These are phyloP conservation scores for Venustaconcha ellipsiformis DNA, from an alignment of 1,140 invertebrate species.

Conservation along the genomic window DNA sequence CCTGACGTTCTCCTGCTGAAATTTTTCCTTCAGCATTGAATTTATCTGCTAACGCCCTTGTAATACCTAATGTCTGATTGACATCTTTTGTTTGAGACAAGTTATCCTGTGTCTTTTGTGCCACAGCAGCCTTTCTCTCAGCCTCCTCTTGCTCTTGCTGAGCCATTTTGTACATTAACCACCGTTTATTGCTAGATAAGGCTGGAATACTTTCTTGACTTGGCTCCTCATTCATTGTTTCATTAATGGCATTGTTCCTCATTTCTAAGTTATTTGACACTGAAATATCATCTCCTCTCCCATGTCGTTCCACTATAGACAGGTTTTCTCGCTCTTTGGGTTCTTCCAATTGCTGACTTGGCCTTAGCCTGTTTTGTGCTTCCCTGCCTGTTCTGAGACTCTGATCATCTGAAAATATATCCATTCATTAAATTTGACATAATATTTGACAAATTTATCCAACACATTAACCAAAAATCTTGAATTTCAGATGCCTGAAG, in stretches of 20 bases:
- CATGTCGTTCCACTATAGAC: constrained; percentile 33
- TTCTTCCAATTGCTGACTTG: not conserved
- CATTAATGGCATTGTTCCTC: constrained; percentile 47
- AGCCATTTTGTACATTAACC: constrained; percentile 73
- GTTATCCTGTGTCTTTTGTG: constrained; percentile 4
- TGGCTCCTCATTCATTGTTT: constrained; percentile 24
- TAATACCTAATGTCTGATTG: constrained; percentile 10
- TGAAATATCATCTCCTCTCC: constrained; percentile 12
- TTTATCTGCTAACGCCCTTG: constrained; percentile 14
- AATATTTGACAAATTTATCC: too few species aligned
- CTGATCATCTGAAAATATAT: constrained; percentile 20
- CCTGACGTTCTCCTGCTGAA: constrained; percentile 71
- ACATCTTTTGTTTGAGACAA: constrained; percentile 25
- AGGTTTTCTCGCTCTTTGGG: constrained; percentile 49
- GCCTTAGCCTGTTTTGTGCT: constrained; percentile 16
- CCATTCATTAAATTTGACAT: not conserved
- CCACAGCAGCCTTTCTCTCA: too few species aligned
- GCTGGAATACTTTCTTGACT: constrained; percentile 2
- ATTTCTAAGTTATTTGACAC: constrained; percentile 58
- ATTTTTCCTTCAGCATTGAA: constrained; percentile 73
- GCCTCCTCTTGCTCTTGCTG: constrained; percentile 70
- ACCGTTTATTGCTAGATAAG: constrained; percentile 74
- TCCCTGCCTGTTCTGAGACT: constrained; percentile 25
- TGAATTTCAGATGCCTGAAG: too few species aligned
- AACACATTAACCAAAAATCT: too few species aligned